Conservation (phyloP, 2,113 vertebrate species). For the Aepyceros melampus region DNA sequence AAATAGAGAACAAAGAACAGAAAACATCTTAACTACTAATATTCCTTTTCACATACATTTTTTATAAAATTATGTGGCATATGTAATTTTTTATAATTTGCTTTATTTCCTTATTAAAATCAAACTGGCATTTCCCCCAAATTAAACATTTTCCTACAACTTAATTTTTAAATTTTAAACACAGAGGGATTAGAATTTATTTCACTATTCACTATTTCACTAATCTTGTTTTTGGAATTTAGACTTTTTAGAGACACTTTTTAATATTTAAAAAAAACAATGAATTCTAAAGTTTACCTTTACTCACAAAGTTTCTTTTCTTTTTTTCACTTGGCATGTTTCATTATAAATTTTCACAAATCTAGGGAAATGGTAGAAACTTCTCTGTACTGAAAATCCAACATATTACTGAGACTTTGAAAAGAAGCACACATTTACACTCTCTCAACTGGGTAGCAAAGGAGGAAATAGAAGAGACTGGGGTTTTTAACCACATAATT, state of each 20-base stretch:
- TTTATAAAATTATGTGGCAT: not conserved
- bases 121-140: not conserved
- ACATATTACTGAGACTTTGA: not conserved
- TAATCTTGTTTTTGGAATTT: not conserved
- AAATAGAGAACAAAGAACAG: not conserved
- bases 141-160: not conserved
- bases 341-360: constrained; percentile 1
- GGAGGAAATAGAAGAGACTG: not conserved
- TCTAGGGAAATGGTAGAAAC: not conserved
- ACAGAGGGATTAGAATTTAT: not conserved
- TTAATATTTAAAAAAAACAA: not conserved
- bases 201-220: not conserved
- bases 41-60: not conserved
- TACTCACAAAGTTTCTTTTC: not conserved
- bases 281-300: not conserved
- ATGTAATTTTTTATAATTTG: not conserved
- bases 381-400: not conserved
- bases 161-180: not conserved
- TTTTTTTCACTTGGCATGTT: not conserved
- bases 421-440: not conserved
- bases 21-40: not conserved
- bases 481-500: not conserved
- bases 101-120: constrained; percentile 8
- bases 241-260: not conserved
- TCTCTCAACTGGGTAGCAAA: not conserved